Evolutionary conservation across 2,888 invertebrate species (phyloP).

Genomic region (Pandemis cinnamomeana): DNA sequence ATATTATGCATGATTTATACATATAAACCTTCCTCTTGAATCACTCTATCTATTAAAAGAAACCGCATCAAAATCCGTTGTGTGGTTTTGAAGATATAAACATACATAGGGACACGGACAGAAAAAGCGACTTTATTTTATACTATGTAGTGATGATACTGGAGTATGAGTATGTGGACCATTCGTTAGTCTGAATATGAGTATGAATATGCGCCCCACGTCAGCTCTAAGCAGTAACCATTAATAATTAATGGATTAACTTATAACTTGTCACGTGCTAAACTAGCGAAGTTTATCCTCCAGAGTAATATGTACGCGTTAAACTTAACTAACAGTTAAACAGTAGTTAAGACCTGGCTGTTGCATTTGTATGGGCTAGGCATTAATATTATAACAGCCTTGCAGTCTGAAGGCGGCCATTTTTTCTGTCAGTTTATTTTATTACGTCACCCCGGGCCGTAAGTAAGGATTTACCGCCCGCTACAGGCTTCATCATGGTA

Average conservation of each 20-base stretch:
- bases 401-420: neutral
- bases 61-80: no score
- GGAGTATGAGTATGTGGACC: neutral
- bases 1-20: no score
- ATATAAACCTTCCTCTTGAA: no score
- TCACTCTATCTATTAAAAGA: no score
- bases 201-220: neutral
- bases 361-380: conserved; percentile 6
- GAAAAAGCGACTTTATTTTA: no score
- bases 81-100: no score
- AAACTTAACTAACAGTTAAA: conserved; percentile 26
- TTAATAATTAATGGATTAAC: conserved; percentile 23
- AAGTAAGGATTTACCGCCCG: no score
- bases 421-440: no score
- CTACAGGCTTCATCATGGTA: no score
- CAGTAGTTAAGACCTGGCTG: conserved; percentile 8
- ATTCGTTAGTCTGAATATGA: neutral
- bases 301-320: conserved; percentile 22
- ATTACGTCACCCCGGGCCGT: no score
- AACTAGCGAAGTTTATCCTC: conserved; percentile 26
- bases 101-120: no score
- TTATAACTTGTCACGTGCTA: conserved; percentile 28
- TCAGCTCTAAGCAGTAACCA: conserved; percentile 11
- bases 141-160: no score
- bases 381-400: conserved; percentile 11